phyloP scores from a whole-genome alignment of 2,888 invertebrate genomes.

The Aphodius granarius region DNA sequence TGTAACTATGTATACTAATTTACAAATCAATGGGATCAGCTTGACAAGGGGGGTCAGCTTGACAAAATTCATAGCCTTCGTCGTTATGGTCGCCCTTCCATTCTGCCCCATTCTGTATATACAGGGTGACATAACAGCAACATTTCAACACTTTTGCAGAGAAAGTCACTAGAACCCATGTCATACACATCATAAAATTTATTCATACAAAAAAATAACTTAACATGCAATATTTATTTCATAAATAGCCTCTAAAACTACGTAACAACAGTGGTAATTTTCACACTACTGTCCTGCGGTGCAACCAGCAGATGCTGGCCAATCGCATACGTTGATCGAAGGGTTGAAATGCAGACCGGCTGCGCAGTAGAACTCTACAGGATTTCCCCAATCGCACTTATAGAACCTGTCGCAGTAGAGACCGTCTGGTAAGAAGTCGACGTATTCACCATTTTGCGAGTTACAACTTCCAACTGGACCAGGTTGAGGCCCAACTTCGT shows the following conservation, averaged over 20 bases:
- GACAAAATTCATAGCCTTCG: too few relatives aligned
- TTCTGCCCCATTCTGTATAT: too few relatives aligned
- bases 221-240: not conserved
- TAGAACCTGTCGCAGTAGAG: constrained; percentile 24
- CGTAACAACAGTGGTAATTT: not conserved
- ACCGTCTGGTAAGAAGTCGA: constrained; percentile 19
- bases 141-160: too few relatives aligned
- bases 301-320: constrained; percentile 24
- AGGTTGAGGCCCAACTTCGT: not conserved
- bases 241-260: not conserved
- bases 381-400: constrained; percentile 22
- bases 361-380: constrained; percentile 21
- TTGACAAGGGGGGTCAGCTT: too few relatives aligned
- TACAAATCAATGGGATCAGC: too few relatives aligned
- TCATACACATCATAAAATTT: too few relatives aligned
- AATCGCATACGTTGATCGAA: constrained; percentile 26
- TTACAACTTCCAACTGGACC: constrained; percentile 7
- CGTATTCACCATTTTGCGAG: constrained; percentile 1
- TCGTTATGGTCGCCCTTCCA: too few relatives aligned
- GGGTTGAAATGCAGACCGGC: constrained; percentile 26
- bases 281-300: not conserved
- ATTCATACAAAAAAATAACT: not conserved
- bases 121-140: too few relatives aligned
- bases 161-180: too few relatives aligned
- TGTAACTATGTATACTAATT: too few relatives aligned